Conservation (phyloP, 2,888 invertebrate species). For the Camptogramma bilineatum region DNA sequence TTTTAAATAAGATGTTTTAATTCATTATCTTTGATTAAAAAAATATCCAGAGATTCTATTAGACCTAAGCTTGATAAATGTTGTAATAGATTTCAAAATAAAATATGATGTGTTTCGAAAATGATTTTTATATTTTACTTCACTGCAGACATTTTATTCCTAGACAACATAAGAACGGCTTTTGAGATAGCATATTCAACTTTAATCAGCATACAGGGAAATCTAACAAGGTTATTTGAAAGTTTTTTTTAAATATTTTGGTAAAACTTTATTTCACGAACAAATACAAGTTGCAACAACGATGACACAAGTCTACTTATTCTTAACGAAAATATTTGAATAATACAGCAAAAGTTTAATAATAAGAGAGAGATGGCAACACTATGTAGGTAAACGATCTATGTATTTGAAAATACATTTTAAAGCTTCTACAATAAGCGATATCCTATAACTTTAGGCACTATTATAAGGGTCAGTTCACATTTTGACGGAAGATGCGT, state of each 20-base stretch:
- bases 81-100: slow-evolving; percentile 72
- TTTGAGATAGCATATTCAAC: neutral
- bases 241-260: neutral
- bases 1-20: slow-evolving; percentile 27
- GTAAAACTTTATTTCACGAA: slow-evolving; percentile 17
- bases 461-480: too few species aligned
- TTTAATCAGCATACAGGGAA: neutral
- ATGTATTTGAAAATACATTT: too few species aligned
- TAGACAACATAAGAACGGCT: neutral
- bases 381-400: too few species aligned
- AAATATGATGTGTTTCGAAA: slow-evolving; percentile 64
- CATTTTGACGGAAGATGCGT: too few species aligned
- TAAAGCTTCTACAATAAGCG: too few species aligned
- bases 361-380: neutral
- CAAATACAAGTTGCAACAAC: slow-evolving; percentile 19
- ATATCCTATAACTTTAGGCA: too few species aligned
- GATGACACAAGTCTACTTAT: slow-evolving; percentile 11
- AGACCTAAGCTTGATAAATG: slow-evolving; percentile 48
- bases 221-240: neutral
- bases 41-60: slow-evolving; percentile 31
- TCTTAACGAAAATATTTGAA: neutral
- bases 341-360: neutral
- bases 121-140: slow-evolving; percentile 33
- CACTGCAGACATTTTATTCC: neutral
- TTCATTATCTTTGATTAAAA: slow-evolving; percentile 19